Base-by-base conservation (phyloP, 1,140 invertebrate species). In the Hypothenemus hampei region DNA sequence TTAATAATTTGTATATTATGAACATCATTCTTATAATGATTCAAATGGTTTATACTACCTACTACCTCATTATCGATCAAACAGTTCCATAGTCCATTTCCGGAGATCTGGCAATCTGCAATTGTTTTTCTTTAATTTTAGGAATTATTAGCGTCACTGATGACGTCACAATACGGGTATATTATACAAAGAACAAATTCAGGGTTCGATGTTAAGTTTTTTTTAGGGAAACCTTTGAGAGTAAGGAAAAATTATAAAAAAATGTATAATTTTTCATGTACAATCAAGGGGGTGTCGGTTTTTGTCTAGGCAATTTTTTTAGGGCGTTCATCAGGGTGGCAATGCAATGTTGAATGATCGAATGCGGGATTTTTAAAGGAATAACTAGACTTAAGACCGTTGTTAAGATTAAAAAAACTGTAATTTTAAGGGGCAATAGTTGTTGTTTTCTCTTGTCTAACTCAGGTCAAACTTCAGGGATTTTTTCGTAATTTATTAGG, bases 401-500 rank as follows among this genome's bases (percentile, higher is more conserved):
- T n/a, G n/a, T n/a, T n/a, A n/a, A n/a, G n/a, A n/a, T n/a, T n/a
- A n/a, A n/a, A n/a, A n/a, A n/a, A n/a, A n/a, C n/a, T n/a, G n/a
- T n/a, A n/a, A n/a, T n/a, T n/a, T n/a, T n/a, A n/a, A n/a, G n/a
- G n/a, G n/a, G n/a, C n/a, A n/a, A n/a, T n/a, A n/a, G n/a, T n/a
- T n/a, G n/a, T n/a, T n/a, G n/a, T n/a, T n/a, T n/a, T n/a, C n/a
- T n/a, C n/a, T n/a, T n/a, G n/a, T n/a, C n/a, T n/a, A n/a, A n/a
- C n/a, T n/a, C 60, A 62, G 60, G 60, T 57, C 56, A 57, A 36
- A 37, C 11, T 60, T 62, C 60, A 62, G 60, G 60, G 53, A n/a
- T n/a, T n/a, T n/a, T n/a, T n/a, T n/a, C n/a, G n/a, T n/a, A n/a
- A n/a, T n/a, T n/a, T n/a, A n/a, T n/a, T n/a, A n/a, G n/a, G n/a